These are phyloP conservation scores for Colistium nudipinnis DNA, from an alignment of 2,113 vertebrate species.

Conservation along the genomic window DNA sequence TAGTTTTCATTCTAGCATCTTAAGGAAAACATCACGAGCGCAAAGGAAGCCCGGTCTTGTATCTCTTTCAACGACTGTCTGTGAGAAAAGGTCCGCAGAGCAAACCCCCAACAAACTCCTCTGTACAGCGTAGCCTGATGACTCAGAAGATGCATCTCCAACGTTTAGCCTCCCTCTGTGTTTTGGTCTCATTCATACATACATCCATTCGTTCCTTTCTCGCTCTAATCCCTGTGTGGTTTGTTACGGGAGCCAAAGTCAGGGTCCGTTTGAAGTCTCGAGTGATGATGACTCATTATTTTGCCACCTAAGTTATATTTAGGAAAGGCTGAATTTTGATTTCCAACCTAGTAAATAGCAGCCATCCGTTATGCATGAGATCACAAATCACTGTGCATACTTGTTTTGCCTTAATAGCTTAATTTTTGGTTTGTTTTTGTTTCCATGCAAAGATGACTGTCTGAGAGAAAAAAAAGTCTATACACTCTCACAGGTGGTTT, in stretches of 20 bases:
- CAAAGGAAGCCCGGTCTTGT: neutral
- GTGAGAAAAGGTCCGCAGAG: conserved; percentile 16
- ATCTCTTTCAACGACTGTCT: conserved; percentile 29
- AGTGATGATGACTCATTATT: conserved; percentile 23
- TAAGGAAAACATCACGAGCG: conserved; percentile 14
- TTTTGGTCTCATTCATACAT: neutral
- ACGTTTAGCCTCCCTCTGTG: conserved; percentile 32
- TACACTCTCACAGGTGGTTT: conserved; percentile 34
- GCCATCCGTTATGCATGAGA: conserved; percentile 73
- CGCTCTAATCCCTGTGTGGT: conserved; percentile 19
- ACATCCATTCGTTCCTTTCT: conserved; percentile 12
- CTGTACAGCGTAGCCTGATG: conserved; percentile 35
- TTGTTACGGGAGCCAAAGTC: conserved; percentile 25
- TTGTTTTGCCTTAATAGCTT: conserved; percentile 77
- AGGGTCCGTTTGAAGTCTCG: conserved; percentile 13
- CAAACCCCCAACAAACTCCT: conserved; percentile 14
- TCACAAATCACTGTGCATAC: conserved; percentile 79
- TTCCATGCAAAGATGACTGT: conserved; percentile 57
- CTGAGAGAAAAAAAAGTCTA: conserved; percentile 33
- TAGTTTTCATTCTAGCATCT: conserved; percentile 21
- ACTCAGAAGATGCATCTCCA: conserved; percentile 38
- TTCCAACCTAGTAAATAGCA: conserved; percentile 47
- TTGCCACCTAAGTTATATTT: conserved; percentile 42
- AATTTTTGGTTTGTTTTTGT: conserved; percentile 61
- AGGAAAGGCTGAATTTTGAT: conserved; percentile 41